Percentiles rank a stretch among this genome's conserved stretches.
Conservation (phyloP, 2,888 invertebrate genomes). For the Drosophila prolongata region DNA sequence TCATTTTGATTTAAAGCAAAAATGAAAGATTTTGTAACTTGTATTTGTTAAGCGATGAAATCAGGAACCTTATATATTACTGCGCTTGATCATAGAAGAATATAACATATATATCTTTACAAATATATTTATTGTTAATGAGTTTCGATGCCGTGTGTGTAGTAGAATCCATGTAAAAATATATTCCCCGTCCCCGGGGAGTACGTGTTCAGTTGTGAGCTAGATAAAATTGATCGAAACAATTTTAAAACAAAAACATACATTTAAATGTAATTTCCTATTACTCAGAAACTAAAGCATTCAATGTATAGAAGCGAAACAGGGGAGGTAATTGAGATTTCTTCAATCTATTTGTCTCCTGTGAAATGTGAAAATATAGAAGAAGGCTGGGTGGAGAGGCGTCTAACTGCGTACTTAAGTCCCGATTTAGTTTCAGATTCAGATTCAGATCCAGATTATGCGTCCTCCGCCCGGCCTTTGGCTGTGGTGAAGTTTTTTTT, state of each 20-base stretch:
- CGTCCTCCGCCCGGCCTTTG: constrained; percentile 30
- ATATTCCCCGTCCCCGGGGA: constrained; percentile 23
- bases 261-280: constrained; percentile 38
- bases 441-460: constrained; percentile 1
- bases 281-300: constrained; percentile 38
- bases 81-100: constrained; percentile 42
- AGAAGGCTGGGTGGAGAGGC: constrained; percentile 23
- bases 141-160: constrained; percentile 48
- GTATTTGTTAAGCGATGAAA: constrained; percentile 46
- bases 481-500: constrained; percentile 70
- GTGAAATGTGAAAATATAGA: constrained; percentile 26
- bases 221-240: constrained; percentile 44
- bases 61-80: constrained; percentile 51
- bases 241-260: constrained; percentile 23
- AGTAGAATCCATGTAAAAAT: constrained; percentile 41
- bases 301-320: constrained; percentile 21
- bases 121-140: constrained; percentile 52
- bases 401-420: constrained; percentile 32
- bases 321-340: constrained; percentile 3
- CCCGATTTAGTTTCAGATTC: not conserved
- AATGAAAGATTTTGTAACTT: constrained; percentile 34
- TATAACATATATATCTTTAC: constrained; percentile 31
- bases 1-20: constrained; percentile 35
- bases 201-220: constrained; percentile 39
- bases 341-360: constrained; percentile 2